Conservation (phyloP, 1,140 invertebrate genomes). For the Elymnias hypermnestra region DNA sequence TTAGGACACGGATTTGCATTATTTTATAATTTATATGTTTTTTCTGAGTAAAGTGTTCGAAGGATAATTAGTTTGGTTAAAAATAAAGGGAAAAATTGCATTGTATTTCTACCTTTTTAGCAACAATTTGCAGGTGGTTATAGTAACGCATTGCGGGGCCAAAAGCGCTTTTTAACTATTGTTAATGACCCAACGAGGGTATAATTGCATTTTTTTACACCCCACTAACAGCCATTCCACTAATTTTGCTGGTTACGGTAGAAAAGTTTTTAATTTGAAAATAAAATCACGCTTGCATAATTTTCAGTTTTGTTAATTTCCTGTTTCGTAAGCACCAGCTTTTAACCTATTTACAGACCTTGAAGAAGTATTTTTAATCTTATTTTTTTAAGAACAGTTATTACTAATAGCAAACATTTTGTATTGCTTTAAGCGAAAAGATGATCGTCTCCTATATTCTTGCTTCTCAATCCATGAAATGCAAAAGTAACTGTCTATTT, state of each 20-base stretch:
- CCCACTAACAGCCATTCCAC: conserved; percentile 54
- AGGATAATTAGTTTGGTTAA: conserved; percentile 19
- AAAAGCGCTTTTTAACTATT: conserved; percentile 52
- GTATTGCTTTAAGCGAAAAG: no score
- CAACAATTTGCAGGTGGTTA: conserved; percentile 32
- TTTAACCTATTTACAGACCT: no score
- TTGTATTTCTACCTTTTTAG: conserved; percentile 9
- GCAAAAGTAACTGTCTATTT: no score
- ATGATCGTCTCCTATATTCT: no score
- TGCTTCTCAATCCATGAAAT: no score
- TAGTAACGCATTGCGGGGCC: conserved; percentile 26
- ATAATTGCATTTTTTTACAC: conserved; percentile 66
- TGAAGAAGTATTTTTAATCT: no score
- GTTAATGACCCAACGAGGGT: conserved; percentile 60
- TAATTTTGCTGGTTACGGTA: conserved; percentile 49
- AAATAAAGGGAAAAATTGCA: conserved; percentile 11
- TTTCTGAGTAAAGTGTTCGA: background rate
- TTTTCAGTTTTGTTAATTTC: conserved; percentile 10
- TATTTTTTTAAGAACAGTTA: no score
- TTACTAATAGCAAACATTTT: no score
- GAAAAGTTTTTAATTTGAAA: conserved; percentile 32
- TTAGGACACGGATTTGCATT: no score
- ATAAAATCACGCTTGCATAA: conserved; percentile 18
- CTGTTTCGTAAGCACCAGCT: background rate
- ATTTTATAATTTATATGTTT: no score